phyloP scores from a whole-genome alignment of 2,888 invertebrate species.

The Scotopteryx bipunctaria region DNA sequence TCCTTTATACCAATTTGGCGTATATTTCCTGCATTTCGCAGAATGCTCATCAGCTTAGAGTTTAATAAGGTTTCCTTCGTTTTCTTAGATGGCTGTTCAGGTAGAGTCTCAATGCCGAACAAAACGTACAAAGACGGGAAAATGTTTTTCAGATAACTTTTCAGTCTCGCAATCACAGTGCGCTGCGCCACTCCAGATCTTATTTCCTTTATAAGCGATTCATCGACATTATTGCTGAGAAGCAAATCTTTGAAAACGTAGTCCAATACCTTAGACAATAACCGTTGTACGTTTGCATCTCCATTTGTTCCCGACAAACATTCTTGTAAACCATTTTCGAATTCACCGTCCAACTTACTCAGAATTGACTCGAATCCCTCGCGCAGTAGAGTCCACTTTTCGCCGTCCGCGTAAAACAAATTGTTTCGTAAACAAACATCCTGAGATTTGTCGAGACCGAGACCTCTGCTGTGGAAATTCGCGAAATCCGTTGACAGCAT shows the following conservation, averaged over 20 bases:
- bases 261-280: conserved; percentile 77
- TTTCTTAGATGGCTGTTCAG: conserved; percentile 53
- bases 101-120: conserved; percentile 57
- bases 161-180: conserved; percentile 57
- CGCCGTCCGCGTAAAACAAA: conserved; percentile 77
- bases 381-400: conserved; percentile 74
- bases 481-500: conserved; percentile 75
- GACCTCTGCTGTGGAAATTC: conserved; percentile 77
- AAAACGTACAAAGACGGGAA: conserved; percentile 70
- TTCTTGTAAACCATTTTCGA: conserved; percentile 68
- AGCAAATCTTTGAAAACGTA: conserved; percentile 72
- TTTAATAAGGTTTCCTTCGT: conserved; percentile 49
- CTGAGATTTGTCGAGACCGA: conserved; percentile 77
- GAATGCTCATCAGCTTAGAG: conserved; percentile 57
- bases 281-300: conserved; percentile 75
- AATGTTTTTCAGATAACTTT: conserved; percentile 69
- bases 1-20: conserved; percentile 55
- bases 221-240: conserved; percentile 57
- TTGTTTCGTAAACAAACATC: conserved; percentile 82
- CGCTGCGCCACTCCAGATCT: conserved; percentile 57
- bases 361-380: conserved; percentile 66
- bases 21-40: conserved; percentile 54
- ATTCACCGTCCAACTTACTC: conserved; percentile 56
- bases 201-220: conserved; percentile 55
- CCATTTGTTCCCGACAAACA: conserved; percentile 80